These are phyloP conservation scores for Epinephelus awoara DNA, from an alignment of 2,797 vertebrate species.

Conservation along the genomic window DNA sequence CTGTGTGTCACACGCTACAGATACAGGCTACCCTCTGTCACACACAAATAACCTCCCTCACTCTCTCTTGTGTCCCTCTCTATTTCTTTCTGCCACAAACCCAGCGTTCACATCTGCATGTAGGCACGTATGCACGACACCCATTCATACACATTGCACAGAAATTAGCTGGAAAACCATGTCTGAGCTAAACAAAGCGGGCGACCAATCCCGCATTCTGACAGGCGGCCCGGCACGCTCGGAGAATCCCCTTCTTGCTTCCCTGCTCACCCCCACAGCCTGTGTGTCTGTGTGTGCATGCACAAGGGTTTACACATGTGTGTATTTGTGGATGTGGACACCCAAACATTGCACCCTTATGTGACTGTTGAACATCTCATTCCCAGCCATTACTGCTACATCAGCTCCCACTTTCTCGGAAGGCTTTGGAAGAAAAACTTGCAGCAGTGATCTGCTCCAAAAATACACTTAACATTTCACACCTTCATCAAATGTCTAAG, in stretches of 20 bases:
- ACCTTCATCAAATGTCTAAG: not conserved
- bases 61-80: slow-evolving; percentile 17
- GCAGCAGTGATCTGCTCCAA: not conserved
- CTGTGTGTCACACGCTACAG: slow-evolving; percentile 80
- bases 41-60: slow-evolving; percentile 64
- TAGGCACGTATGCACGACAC: slow-evolving; percentile 1
- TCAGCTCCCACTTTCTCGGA: not conserved
- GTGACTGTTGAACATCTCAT: too few relatives aligned
- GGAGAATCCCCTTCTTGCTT: slow-evolving; percentile 10
- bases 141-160: slow-evolving; percentile 22
- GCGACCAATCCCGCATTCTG: not conserved
- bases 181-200: not conserved
- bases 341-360: not conserved
- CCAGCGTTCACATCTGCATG: slow-evolving; percentile 44
- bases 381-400: not conserved
- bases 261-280: not conserved
- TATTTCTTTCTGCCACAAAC: slow-evolving; percentile 40
- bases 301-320: not conserved
- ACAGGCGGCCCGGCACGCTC: not conserved
- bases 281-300: slow-evolving; percentile 4
- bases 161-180: slow-evolving; percentile 1
- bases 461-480: not conserved
- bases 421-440: not conserved
- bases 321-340: not conserved
- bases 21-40: slow-evolving; percentile 78